These are phyloP conservation scores for Odontesthes bonariensis DNA, from an alignment of 2,113 vertebrate species.

Conservation along the genomic window DNA sequence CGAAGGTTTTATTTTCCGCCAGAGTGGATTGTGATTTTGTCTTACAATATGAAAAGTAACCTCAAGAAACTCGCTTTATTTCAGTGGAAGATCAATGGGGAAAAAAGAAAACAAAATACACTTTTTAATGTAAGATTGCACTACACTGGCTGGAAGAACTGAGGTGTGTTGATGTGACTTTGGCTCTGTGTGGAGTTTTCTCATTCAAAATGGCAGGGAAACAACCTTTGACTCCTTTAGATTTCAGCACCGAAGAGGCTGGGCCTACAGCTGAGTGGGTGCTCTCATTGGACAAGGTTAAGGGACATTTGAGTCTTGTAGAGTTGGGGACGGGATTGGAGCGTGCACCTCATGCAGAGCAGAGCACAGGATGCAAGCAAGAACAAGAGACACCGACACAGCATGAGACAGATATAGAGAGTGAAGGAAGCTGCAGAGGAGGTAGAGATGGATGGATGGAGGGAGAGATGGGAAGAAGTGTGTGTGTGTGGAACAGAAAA, in stretches of 20 bases:
- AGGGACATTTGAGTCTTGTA: constrained; percentile 43
- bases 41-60: background rate
- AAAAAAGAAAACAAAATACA: no score
- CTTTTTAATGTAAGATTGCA: no score
- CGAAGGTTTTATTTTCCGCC: no score
- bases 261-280: constrained; percentile 18
- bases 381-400: constrained; percentile 60
- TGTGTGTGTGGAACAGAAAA: constrained; percentile 56
- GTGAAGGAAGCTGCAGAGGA: constrained; percentile 28
- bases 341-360: constrained; percentile 19
- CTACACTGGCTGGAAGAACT: background rate
- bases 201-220: constrained; percentile 3
- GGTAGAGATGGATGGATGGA: constrained; percentile 42
- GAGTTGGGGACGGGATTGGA: constrained; percentile 42
- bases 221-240: constrained; percentile 53
- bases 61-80: no score
- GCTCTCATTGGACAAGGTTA: constrained; percentile 63
- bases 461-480: constrained; percentile 23
- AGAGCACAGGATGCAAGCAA: constrained; percentile 45
- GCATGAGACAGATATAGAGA: constrained; percentile 43
- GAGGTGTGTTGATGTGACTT: background rate
- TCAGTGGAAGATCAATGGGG: no score
- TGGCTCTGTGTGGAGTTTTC: constrained; percentile 1
- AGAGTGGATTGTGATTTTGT: background rate
- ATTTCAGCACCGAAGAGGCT: constrained; percentile 21